Evolutionary conservation across 2,113 vertebrate genomes (phyloP).

Genomic region (Spermophilus dauricus): DNA sequence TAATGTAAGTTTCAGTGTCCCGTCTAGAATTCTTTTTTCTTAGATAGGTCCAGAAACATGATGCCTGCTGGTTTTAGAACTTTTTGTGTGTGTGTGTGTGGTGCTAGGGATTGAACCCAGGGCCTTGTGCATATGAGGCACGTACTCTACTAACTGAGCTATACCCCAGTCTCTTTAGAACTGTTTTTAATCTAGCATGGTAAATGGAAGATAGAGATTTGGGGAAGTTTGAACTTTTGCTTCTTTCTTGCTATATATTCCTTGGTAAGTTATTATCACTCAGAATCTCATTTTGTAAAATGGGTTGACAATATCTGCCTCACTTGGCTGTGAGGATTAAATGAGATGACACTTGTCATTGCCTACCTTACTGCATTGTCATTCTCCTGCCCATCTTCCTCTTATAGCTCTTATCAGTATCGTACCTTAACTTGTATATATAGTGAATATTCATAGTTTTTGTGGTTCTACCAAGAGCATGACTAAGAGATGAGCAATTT

Average conservation of each 20-base stretch:
- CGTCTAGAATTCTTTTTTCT: background rate
- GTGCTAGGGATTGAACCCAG: no score
- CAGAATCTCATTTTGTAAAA: slow-evolving; percentile 13
- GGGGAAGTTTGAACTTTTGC: background rate
- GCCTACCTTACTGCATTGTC: background rate
- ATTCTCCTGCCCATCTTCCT: background rate
- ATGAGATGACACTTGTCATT: background rate
- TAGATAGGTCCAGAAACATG: background rate
- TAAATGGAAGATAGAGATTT: background rate
- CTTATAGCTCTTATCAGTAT: background rate
- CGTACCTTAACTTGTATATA: background rate
- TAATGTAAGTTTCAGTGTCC: background rate
- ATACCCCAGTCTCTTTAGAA: background rate
- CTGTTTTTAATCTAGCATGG: background rate
- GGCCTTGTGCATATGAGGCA: no score
- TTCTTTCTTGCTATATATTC: background rate
- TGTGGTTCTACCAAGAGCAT: background rate
- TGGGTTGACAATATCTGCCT: background rate
- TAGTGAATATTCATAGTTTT: background rate
- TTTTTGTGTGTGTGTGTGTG: background rate
- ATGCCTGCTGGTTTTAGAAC: background rate
- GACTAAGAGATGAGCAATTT: background rate
- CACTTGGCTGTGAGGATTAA: background rate
- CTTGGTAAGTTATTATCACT: background rate
- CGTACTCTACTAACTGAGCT: no score